Conservation (phyloP, 2,888 invertebrate species). For the Xanthostigma xanthostigma region DNA sequence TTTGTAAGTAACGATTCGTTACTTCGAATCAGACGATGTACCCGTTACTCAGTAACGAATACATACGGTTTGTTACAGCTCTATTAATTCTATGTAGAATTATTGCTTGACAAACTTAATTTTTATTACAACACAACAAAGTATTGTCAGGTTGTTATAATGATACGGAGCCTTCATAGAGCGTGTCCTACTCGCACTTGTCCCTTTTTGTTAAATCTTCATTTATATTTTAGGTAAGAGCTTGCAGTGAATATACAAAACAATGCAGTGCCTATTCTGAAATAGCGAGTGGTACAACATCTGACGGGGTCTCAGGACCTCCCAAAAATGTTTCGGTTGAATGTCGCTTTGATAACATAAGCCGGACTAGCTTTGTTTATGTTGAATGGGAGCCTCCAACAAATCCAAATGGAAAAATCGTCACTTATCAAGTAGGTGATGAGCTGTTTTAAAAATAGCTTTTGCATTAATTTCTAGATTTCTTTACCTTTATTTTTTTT, state of each 20-base stretch:
- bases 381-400: conserved; percentile 60
- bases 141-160: too few species aligned
- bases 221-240: conserved; percentile 36
- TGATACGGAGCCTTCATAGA: not conserved
- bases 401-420: conserved; percentile 63
- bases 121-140: too few species aligned
- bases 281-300: conserved; percentile 62
- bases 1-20: too few species aligned
- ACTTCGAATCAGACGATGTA: too few species aligned
- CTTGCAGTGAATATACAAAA: conserved; percentile 65
- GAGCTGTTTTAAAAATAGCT: too few species aligned
- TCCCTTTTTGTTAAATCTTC: too few species aligned
- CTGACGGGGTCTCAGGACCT: conserved; percentile 66
- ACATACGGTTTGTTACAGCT: too few species aligned
- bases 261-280: conserved; percentile 66
- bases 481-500: not conserved
- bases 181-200: not conserved
- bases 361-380: conserved; percentile 42
- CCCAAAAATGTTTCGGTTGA: conserved; percentile 50
- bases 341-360: conserved; percentile 49
- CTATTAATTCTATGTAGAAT: too few species aligned
- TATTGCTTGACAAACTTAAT: too few species aligned
- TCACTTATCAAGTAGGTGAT: conserved; percentile 48
- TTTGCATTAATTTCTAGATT: not conserved
- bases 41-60: too few species aligned